Conservation (phyloP, 2,113 vertebrate species). For the Semnornis frantzii region DNA sequence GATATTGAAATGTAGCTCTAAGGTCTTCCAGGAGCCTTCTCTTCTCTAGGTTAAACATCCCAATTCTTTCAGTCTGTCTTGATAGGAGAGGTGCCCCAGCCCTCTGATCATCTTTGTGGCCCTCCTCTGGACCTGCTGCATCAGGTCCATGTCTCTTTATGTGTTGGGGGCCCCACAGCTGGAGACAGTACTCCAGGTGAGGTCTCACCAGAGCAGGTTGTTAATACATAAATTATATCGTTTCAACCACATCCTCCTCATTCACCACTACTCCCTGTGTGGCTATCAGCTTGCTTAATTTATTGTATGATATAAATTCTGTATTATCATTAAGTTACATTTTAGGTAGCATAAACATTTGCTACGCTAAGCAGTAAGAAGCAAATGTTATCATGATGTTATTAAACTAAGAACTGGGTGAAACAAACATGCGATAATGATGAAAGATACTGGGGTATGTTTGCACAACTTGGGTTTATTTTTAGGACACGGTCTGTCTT, state of each 20-base stretch:
- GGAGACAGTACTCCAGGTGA: no score
- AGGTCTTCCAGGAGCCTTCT: no score
- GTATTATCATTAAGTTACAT: not conserved
- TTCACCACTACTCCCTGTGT: not conserved
- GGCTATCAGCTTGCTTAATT: not conserved
- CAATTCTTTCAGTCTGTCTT: no score
- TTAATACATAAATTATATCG: not conserved
- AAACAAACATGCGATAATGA: slow-evolving; percentile 11
- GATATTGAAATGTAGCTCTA: no score
- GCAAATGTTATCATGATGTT: not conserved
- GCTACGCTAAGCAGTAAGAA: not conserved
- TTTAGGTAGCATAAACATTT: not conserved
- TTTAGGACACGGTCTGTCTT: not conserved
- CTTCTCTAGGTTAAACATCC: no score
- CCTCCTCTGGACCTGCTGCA: no score
- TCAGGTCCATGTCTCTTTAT: no score
- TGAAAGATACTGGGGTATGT: not conserved
- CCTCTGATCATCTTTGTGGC: no score
- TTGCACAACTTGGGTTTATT: slow-evolving; percentile 2
- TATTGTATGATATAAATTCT: not conserved
- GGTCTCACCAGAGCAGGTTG: not conserved
- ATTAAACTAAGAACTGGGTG: slow-evolving; percentile 11
- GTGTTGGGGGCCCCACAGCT: no score
- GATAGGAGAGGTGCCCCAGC: no score
- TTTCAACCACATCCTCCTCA: not conserved